These are phyloP conservation scores for Enteromius argenteus DNA, from an alignment of 2,797 vertebrate species.

Conservation along the genomic window DNA sequence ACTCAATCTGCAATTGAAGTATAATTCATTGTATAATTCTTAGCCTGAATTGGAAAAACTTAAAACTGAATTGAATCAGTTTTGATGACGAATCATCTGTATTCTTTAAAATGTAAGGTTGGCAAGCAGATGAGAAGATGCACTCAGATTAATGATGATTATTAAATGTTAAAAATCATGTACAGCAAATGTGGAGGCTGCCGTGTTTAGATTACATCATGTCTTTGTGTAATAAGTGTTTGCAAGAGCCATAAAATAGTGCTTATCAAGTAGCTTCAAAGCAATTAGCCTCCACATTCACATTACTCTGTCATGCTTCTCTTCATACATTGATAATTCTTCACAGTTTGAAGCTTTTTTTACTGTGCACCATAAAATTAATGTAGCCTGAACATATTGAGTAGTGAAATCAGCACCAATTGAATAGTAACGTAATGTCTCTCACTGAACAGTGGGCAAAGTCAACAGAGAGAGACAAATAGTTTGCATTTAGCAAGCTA, in stretches of 20 bases:
- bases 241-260: background rate
- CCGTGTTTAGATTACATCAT: background rate
- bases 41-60: background rate
- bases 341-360: background rate
- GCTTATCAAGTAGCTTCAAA: background rate
- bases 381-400: background rate
- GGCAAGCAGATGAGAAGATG: background rate
- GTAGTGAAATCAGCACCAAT: background rate
- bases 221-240: background rate
- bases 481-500: background rate
- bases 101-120: background rate
- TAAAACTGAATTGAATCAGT: background rate
- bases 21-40: background rate
- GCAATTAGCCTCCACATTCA: background rate
- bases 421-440: background rate
- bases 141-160: background rate
- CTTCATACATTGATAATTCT: background rate
- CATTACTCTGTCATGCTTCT: background rate
- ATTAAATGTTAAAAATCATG: background rate
- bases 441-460: background rate
- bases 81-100: background rate
- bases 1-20: background rate
- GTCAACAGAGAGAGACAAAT: conserved; percentile 13
- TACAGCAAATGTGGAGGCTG: background rate
- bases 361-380: background rate